Base-by-base conservation (phyloP, 2,797 vertebrate genomes). In the Xenops minutus region DNA sequence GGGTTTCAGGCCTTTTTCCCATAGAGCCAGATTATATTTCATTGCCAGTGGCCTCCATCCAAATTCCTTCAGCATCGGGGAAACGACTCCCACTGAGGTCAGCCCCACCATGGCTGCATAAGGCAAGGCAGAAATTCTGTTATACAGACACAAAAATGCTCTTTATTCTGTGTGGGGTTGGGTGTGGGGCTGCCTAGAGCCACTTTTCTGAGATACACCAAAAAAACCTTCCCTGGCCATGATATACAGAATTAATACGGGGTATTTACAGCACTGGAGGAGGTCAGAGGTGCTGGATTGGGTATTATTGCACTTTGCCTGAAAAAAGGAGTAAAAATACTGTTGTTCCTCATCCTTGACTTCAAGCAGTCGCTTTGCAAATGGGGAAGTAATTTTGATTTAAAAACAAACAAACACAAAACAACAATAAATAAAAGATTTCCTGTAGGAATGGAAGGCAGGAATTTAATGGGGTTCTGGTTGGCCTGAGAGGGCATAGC, bases 1-100 rank as follows among this genome's bases (percentile, higher is more conserved):
- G 62, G 13, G 37, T 97, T 97, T 95, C 94, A 19, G 63, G 41
- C 61, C 58, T 86, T 96, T 96, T 96, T 96, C 91, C 80, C 95
- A 94, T 64, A 51, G 9, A 15, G 51, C 8, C 51, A 22, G 72
- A 44, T 94, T 58, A 1, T 15, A 8, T 80, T 92, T 86, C 81
- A n/a, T 18, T 78, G 37, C 73, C 78, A 2, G 4, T 76, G 92
- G 95, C 68, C 48, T 82, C 12, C 49, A 23, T 71, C 91, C 80
- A 93, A 85, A 73, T 73, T 64, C 55, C 43, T 86, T 18, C 80
- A 72, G 91, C 58, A 37, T 39, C 75, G 22, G 80, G 62, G n/a
- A 59, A 88, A 49, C 1, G 3, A 13, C 67, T 90, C 77, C 90
- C 83, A 46, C 74, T 21, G 51, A 79, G 74, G 39, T 6, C 24